A percentile compares a stretch with the other conserved stretches of the same genome.
Evolutionary conservation across 1,140 invertebrate species (phyloP).

Genomic region (Cyrtorhinus lividipennis): DNA sequence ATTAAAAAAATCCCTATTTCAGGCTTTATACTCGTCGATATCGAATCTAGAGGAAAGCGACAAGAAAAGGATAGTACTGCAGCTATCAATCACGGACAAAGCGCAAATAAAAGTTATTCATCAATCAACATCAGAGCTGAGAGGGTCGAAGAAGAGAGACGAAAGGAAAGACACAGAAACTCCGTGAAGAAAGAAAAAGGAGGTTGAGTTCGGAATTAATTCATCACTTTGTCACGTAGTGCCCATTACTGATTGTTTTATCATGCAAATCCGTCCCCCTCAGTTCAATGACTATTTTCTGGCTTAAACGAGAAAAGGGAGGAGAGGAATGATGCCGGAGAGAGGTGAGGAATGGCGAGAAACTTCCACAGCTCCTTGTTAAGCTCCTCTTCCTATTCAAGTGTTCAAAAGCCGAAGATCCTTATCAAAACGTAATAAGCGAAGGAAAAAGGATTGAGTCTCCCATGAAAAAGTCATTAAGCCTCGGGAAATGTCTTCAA

Average conservation of each 20-base stretch:
- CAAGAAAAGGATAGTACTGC: not conserved
- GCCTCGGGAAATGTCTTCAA: not conserved
- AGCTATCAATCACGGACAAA: not conserved
- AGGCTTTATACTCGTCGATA: too few species aligned
- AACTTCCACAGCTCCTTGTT: not conserved
- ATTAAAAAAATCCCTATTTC: too few species aligned
- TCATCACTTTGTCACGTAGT: constrained; percentile 6
- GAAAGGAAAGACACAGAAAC: not conserved
- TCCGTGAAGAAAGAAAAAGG: not conserved
- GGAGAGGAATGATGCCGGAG: not conserved
- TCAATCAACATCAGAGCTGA: not conserved
- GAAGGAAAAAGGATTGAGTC: not conserved
- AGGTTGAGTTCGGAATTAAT: not conserved
- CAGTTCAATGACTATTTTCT: constrained; percentile 8
- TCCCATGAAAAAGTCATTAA: not conserved
- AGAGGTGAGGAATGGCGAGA: not conserved
- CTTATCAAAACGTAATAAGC: constrained; percentile 7
- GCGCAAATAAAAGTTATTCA: constrained; percentile 2
- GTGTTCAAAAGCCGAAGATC: constrained; percentile 3
- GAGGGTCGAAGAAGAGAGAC: not conserved
- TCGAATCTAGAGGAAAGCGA: too few species aligned
- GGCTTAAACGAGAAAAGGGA: not conserved
- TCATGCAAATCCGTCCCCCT: not conserved
- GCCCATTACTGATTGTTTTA: constrained; percentile 6
- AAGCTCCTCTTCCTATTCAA: constrained; percentile 6